Evolutionary conservation across 2,888 invertebrate species (phyloP), one percentile per base, ranked within the genome.

Genomic region (Eurytoma adleriae): DNA sequence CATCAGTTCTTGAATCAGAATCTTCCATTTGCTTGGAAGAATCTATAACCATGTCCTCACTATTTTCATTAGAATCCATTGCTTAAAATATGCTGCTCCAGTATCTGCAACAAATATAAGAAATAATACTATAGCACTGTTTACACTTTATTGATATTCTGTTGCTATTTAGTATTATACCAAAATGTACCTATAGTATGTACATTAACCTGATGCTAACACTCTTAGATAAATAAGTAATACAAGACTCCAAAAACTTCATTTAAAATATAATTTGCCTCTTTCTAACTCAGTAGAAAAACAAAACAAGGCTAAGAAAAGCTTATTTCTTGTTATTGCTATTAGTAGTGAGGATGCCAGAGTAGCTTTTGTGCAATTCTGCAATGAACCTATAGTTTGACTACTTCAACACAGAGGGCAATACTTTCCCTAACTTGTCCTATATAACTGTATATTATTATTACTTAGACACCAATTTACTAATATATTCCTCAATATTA

Each of bases 401-500:
- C 79, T 82, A 78, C 79, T 82, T 82, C 77, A 82, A 82, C 62
- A 74, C 24, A 82, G 82, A 79, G 82, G 82, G 82, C 82, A 73
- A 79, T 82, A 79, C 79, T 82, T 79, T 78, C 79, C 27, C 50
- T 16, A 7, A 16, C 40, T 68, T 24, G 30, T 68, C 64, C 48
- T 62, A 72, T 77, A 77, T 71, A 81, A 78, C 75, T 81, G 67
- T 75, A 77, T 64, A 76, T 76, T 69, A 54, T 48, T 48, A 20
- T 40, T 72, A 75, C n/a, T 40, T 67, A 40, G 20, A 14, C 18
- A 78, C 66, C 57, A 81, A 62, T 75, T 76, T 75, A 68, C 75
- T 27, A 71, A 75, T 75, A 68, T 72, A 75, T 69, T 12, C 5
- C 10, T 40, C 72, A 18, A 56, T 61, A 74, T 67, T 57, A 40